Conservation (phyloP, 2,888 invertebrate genomes). For the Chironomus tentans region DNA sequence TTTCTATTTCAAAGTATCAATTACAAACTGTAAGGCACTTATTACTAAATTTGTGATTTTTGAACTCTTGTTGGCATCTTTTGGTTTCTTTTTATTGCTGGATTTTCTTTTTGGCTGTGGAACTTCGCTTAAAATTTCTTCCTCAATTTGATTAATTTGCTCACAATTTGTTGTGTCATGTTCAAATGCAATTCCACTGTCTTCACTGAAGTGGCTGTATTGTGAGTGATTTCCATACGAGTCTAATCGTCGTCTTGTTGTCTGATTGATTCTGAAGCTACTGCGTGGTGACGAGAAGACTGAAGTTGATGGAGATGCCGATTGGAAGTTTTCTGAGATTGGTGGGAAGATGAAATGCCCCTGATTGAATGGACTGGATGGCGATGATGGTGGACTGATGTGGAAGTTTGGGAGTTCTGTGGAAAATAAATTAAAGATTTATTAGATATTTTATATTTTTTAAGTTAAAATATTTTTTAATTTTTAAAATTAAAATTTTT, state of each 20-base stretch:
- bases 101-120: slow-evolving; percentile 38
- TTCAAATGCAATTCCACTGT: not conserved
- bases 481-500: no score
- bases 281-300: not conserved
- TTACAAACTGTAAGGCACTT: no score
- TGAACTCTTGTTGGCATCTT: not conserved
- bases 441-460: no score
- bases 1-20: no score
- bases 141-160: slow-evolving; percentile 41
- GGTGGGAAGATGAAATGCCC: not conserved
- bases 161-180: slow-evolving; percentile 33
- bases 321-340: no score
- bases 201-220: not conserved
- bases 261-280: not conserved
- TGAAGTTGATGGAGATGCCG: not conserved
- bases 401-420: no score
- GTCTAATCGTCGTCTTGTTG: not conserved
- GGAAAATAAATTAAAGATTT: no score
- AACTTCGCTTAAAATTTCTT: slow-evolving; percentile 33
- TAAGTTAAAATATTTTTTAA: no score
- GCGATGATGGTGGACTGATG: not conserved
- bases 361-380: not conserved
- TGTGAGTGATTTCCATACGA: not conserved
- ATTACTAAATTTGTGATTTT: no score
- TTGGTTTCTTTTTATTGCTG: slow-evolving; percentile 32